Base-by-base conservation (phyloP, 2,797 vertebrate genomes). In the Masticophis lateralis region DNA sequence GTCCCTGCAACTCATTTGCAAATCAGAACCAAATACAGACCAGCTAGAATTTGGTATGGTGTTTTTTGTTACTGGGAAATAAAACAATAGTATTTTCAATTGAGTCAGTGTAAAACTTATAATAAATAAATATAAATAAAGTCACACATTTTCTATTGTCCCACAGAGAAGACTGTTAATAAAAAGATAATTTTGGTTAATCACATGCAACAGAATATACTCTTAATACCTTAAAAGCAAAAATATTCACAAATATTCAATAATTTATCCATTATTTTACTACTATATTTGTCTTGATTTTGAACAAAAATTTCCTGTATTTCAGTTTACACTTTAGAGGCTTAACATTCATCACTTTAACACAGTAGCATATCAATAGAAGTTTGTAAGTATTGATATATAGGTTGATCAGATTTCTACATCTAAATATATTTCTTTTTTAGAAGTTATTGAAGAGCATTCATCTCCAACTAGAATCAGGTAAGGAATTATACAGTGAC, bases 1-100 rank as follows among this genome's bases (percentile, higher is more conserved):
- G 74, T 97, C 98, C 2, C 96, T 98, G 96, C 98, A 98, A 95
- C 98, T 98, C 6, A 94, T 98, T 95, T 99, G 98, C 98, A 99
- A 99, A 96, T 98, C 98, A 0, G 99, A 99, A 97, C 99, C 99
- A 88, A 98, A 98, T 90, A 91, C 97, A 18, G 99, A 99, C 94
- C 97, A 97, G 93, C 96, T 98, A 22, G 97, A 98, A 90, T 98
- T 98, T 9, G 98, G 98, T 98, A 98, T 0, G 95, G 83, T 28
- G 57, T 37, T 86, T 91, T 93, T 9, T 86, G 12, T 86, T 20
- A 43, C 87, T 59, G 18, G 14, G 37, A 47, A 88, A 1, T 63
- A 18, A 74, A 94, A 87, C 37, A 22, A n/a, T 91, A 93, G 59
- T 28, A 0, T 0, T 5, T 4, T 47, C n/a, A 87, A 1, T 92